These are phyloP conservation scores for Drosophila nannoptera DNA, from an alignment of 1,140 invertebrate genomes.

Conservation along the genomic window DNA sequence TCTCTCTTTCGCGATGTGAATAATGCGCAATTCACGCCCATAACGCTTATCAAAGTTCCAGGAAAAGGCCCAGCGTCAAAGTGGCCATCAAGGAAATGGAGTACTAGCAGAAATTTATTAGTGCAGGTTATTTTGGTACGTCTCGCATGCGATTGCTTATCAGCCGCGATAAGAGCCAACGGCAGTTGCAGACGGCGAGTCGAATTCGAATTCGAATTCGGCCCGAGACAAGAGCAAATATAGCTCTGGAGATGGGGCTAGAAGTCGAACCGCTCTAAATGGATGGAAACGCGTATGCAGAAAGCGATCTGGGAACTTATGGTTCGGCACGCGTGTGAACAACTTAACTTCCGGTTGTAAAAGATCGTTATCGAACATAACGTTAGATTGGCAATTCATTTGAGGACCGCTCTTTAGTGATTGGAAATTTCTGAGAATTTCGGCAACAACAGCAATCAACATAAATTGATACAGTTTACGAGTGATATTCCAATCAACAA, in stretches of 20 bases:
- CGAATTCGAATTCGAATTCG: too few relatives aligned
- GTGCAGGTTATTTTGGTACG: conserved; percentile 64
- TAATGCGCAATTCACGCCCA: conserved; percentile 27
- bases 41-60: conserved; percentile 59
- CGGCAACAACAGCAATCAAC: background rate
- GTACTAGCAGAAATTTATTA: conserved; percentile 60
- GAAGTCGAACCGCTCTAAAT: background rate
- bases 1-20: background rate
- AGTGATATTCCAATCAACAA: background rate
- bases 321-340: conserved; percentile 34
- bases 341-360: conserved; percentile 27
- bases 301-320: background rate
- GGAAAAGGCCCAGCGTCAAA: conserved; percentile 36
- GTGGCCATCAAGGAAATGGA: conserved; percentile 25
- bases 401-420: conserved; percentile 20
- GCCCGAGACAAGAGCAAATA: background rate
- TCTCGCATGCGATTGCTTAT: conserved; percentile 31
- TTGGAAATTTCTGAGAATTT: conserved; percentile 28
- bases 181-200: background rate
- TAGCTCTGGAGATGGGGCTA: too few relatives aligned
- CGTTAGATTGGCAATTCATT: conserved; percentile 29
- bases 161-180: conserved; percentile 19
- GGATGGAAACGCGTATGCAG: background rate
- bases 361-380: conserved; percentile 27
- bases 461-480: background rate